A percentile compares a stretch with the other conserved stretches of the same genome.
phyloP scores from a whole-genome alignment of 2,113 vertebrate genomes.

The Sylvietta virens region DNA sequence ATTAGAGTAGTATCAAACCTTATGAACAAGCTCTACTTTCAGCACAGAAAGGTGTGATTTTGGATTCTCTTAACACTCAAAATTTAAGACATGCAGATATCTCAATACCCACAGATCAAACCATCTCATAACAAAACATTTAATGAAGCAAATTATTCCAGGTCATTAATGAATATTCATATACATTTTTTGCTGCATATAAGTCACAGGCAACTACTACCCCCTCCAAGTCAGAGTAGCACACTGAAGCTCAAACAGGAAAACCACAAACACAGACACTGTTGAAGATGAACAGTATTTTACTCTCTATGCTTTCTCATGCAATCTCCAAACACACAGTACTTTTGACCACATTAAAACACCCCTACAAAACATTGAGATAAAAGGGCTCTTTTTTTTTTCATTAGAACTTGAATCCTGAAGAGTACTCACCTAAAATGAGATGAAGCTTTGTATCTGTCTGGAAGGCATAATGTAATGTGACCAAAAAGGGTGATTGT shows the following conservation, averaged over 20 bases:
- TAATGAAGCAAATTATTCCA: background rate
- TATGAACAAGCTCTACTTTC: background rate
- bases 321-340: background rate
- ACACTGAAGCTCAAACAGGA: slow-evolving; percentile 22
- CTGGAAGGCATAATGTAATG: slow-evolving; percentile 97
- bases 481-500: slow-evolving; percentile 91
- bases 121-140: background rate
- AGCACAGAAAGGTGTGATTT: background rate
- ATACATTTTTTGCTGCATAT: background rate
- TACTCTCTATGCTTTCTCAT: slow-evolving; percentile 14
- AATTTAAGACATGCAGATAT: background rate
- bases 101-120: background rate
- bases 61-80: background rate
- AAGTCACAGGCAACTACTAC: background rate
- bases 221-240: background rate
- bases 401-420: background rate
- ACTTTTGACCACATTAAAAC: background rate
- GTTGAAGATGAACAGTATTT: background rate
- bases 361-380: background rate
- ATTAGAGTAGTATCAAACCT: background rate
- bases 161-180: background rate
- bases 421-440: slow-evolving; percentile 84
- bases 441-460: slow-evolving; percentile 97
- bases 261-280: slow-evolving; percentile 17
- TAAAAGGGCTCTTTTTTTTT: background rate